These are phyloP conservation scores for Hirtodrosophila histrioides DNA, from an alignment of 2,888 invertebrate species.

Conservation along the genomic window DNA sequence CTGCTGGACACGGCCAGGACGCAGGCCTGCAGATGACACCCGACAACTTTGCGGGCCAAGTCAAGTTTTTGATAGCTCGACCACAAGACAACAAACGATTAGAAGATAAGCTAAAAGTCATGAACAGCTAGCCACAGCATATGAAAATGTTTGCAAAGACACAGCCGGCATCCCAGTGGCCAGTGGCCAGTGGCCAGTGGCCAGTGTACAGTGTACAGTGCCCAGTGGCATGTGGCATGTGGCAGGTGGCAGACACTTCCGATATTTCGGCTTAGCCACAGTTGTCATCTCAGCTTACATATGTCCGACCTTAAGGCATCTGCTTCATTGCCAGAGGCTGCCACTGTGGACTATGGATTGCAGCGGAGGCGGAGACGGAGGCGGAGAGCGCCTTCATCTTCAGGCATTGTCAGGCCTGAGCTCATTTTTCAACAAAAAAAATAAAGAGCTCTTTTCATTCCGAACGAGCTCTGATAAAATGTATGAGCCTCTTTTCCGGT, in stretches of 20 bases:
- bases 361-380: not conserved
- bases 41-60: constrained; percentile 45
- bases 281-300: constrained; percentile 39
- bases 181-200: constrained; percentile 2
- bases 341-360: too few relatives aligned
- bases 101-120: constrained; percentile 45
- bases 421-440: too few relatives aligned
- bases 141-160: too few relatives aligned
- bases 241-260: constrained; percentile 31
- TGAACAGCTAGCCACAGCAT: constrained; percentile 19
- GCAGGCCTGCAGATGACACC: constrained; percentile 53
- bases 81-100: constrained; percentile 32
- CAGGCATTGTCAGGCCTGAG: too few relatives aligned
- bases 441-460: too few relatives aligned
- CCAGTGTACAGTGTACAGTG: not conserved
- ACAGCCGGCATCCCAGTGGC: constrained; percentile 1
- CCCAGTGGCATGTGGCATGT: constrained; percentile 25
- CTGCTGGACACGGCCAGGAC: constrained; percentile 11
- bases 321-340: not conserved
- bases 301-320: constrained; percentile 20
- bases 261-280: constrained; percentile 27
- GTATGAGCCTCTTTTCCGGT: too few relatives aligned
- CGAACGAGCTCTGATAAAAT: too few relatives aligned
- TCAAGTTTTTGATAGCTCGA: constrained; percentile 48
- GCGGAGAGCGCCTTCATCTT: too few relatives aligned